phyloP scores from a whole-genome alignment of 2,888 invertebrate genomes.

The Neoaliturus tenellus region DNA sequence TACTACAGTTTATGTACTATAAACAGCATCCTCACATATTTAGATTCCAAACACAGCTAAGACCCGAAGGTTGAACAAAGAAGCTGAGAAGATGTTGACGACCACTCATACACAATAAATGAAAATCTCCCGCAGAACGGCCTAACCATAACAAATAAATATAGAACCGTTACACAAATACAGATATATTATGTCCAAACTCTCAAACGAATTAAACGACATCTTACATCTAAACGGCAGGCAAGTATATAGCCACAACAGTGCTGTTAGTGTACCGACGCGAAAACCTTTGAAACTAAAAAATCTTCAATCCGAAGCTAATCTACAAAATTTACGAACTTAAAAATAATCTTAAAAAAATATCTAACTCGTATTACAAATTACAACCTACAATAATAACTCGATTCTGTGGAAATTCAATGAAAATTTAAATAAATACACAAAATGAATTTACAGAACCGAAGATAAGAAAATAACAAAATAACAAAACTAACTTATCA shows the following conservation, averaged over 20 bases:
- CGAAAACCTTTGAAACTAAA: constrained; percentile 1
- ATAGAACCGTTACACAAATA: background rate
- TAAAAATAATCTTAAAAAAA: constrained; percentile 6
- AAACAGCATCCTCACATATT: constrained; percentile 37
- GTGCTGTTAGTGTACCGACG: constrained; percentile 18
- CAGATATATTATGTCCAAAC: constrained; percentile 11
- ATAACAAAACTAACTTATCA: constrained; percentile 38
- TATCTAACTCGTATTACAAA: constrained; percentile 38
- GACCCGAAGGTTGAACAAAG: background rate
- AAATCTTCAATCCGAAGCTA: constrained; percentile 24
- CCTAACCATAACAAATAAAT: background rate
- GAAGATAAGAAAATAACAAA: constrained; percentile 24
- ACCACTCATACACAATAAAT: background rate
- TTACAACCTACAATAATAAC: background rate
- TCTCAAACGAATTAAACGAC: background rate
- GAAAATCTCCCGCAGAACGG: background rate
- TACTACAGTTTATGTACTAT: constrained; percentile 13
- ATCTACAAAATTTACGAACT: background rate
- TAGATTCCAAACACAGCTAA: constrained; percentile 10
- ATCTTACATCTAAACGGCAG: constrained; percentile 33
- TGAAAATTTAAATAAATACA: constrained; percentile 28
- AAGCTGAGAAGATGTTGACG: constrained; percentile 6
- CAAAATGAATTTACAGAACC: constrained; percentile 1
- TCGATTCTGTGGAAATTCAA: background rate
- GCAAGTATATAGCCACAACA: constrained; percentile 43